Percentiles rank a stretch among this genome's conserved stretches.
phyloP scores from a whole-genome alignment of 2,888 invertebrate genomes.

The Drosophila birchii region DNA sequence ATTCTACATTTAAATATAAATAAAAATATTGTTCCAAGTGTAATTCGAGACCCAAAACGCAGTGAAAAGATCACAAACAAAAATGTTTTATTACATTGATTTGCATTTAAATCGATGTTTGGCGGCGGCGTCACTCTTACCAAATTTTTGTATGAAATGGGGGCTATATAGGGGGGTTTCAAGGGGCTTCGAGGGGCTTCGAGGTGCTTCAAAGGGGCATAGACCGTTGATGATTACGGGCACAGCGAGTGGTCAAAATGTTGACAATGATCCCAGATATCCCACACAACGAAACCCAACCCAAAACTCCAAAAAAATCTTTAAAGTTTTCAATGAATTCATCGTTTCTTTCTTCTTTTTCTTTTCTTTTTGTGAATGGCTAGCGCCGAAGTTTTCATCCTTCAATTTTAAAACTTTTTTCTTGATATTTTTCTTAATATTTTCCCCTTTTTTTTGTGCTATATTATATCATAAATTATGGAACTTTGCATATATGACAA shows the following conservation, averaged over 20 bases:
- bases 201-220: conserved; percentile 26
- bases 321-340: conserved; percentile 44
- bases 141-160: conserved; percentile 7
- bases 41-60: conserved; percentile 5
- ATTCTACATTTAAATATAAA: neutral
- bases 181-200: neutral
- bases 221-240: conserved; percentile 63
- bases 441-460: conserved; percentile 21
- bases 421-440: neutral
- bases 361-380: conserved; percentile 25
- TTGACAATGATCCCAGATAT: conserved; percentile 60
- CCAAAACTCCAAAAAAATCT: conserved; percentile 23
- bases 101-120: conserved; percentile 82
- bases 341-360: conserved; percentile 30
- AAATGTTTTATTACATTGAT: conserved; percentile 82
- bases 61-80: conserved; percentile 52
- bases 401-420: conserved; percentile 38
- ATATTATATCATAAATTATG: conserved; percentile 80
- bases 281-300: conserved; percentile 35
- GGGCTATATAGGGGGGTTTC: neutral
- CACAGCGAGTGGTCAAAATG: conserved; percentile 74
- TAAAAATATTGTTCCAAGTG: neutral
- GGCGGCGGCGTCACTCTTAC: conserved; percentile 47
- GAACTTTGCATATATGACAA: conserved; percentile 51
- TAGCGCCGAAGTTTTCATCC: conserved; percentile 46